phyloP scores from a whole-genome alignment of 2,797 vertebrate species.

The Leuciscus waleckii region DNA sequence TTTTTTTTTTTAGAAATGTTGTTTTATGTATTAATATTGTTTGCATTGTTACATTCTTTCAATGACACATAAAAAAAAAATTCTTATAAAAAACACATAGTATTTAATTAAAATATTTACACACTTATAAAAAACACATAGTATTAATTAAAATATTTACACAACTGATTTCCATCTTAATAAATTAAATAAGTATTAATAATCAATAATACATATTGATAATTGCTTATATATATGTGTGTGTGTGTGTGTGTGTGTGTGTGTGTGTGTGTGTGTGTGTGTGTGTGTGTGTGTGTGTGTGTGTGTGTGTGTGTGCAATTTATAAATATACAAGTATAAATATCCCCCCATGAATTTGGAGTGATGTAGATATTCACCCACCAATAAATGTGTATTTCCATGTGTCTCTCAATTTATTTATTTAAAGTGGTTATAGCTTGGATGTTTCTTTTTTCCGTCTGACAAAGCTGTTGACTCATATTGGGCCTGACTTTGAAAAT shows the following conservation, averaged over 20 bases:
- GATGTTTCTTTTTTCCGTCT: constrained; percentile 2
- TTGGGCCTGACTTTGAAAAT: constrained; percentile 70
- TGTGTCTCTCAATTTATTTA: constrained; percentile 3
- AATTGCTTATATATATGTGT: too few relatives aligned
- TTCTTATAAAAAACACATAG: too few relatives aligned
- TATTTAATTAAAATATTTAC: too few relatives aligned
- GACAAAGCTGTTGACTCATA: constrained; percentile 63
- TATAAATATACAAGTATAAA: neutral
- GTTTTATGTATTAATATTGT: neutral
- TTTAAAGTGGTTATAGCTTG: neutral
- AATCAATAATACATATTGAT: too few relatives aligned
- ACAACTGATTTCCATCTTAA: too few relatives aligned
- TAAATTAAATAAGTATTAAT: too few relatives aligned
- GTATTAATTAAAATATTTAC: too few relatives aligned
- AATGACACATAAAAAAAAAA: too few relatives aligned
- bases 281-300: too few relatives aligned
- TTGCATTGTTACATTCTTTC: neutral
- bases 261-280: too few relatives aligned
- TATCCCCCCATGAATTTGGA: neutral
- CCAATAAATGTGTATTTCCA: neutral
- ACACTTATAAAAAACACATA: too few relatives aligned
- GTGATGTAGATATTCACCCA: neutral
- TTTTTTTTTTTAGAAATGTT: neutral
- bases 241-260: too few relatives aligned
- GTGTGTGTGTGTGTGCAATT: neutral